Evolutionary conservation across 2,797 vertebrate species (phyloP), one percentile per base, ranked within the genome.

Genomic region (Apogon hyalosoma): DNA sequence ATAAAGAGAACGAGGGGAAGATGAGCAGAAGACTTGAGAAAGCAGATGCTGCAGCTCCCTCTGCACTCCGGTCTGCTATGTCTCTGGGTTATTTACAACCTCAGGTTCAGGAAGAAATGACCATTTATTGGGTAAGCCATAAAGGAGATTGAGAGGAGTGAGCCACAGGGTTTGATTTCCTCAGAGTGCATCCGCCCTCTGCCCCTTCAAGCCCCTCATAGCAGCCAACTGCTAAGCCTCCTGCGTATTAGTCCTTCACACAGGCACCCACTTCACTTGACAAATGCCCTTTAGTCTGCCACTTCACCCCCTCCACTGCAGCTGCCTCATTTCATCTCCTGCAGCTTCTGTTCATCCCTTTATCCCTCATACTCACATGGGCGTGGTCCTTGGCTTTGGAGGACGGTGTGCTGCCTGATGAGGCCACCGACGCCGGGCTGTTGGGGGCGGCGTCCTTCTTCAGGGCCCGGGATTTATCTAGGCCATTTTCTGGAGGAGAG

Each of bases 401-500:
- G 57, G 97, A 98, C 4, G 97, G 97, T 4, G 96, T 99, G 92
- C 97, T 98, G 87, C 97, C 96, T 16, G 97, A 98, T n/a, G 97
- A 98, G 60, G 96, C 96, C 8, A 98, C 95, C 0, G 97, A 99
- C 83, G 97, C 97, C 0, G 97, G 97, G 92, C 97, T 98, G 93
- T 96, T 97, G 2, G 97, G 97, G 0, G 95, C 95, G 0, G 95
- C 95, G 0, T 99, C 97, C 69, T 97, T 98, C 90, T 93, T 98
- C 86, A 96, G 88, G 57, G 93, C 93, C 0, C 97, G 94, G 6
- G 94, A 87, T 86, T 98, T 98, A 86, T 99, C 97, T 69, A 99
- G 90, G 59, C 97, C 97, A 0, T 98, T 98, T 83, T 98, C 97
- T 0, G 96, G 97, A 1, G 97, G 97, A 0, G 97, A 97, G 84